Conservation (phyloP, 2,113 vertebrate species). For the human (Homo sapiens) region GRCh38 chr15:70411001-70411500, state of each 20-base stretch:
- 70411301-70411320: not conserved
- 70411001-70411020: not conserved
- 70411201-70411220: not conserved
- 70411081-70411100: not conserved
- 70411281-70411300: not conserved
- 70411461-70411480: not conserved
- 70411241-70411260: not conserved
- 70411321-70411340: not conserved
- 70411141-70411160: not conserved
- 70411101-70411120: fast-evolving
- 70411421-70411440: not conserved
- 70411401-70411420: not conserved
- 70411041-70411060: not conserved
- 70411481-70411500: not conserved
- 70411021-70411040: not conserved
- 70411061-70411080: not conserved
- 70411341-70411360: not conserved
- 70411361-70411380: not conserved
- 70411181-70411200: not conserved
- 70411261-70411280: not conserved
- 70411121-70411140: not conserved
- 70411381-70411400: not conserved
- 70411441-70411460: not conserved
- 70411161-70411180: not conserved
- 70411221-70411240: not conserved